These are phyloP conservation scores for Chloroclystis v-ata DNA, from an alignment of 2,888 invertebrate species.

Conservation along the genomic window DNA sequence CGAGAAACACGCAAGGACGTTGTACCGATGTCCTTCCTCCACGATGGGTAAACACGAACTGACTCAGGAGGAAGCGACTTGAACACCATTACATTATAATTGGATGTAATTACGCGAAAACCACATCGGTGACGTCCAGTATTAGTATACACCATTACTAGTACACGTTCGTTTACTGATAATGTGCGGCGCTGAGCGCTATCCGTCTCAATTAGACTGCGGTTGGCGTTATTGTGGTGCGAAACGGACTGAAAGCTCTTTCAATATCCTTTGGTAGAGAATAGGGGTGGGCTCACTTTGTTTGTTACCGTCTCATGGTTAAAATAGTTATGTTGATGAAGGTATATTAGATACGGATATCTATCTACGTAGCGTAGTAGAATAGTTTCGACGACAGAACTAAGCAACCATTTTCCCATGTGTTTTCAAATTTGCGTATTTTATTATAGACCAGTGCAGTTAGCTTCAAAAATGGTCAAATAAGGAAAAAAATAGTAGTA, in stretches of 20 bases:
- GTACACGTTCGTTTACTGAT: constrained; percentile 39
- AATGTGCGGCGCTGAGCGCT: constrained; percentile 33
- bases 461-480: too few species aligned
- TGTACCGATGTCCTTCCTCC: constrained; percentile 26
- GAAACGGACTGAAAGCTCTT: background rate
- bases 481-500: too few species aligned
- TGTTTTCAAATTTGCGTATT: too few species aligned
- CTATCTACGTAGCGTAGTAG: too few species aligned
- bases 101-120: constrained; percentile 62
- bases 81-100: constrained; percentile 66
- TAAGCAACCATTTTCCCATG: too few species aligned
- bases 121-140: constrained; percentile 52
- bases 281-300: too few species aligned
- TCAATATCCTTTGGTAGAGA: background rate
- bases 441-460: too few species aligned
- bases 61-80: constrained; percentile 41
- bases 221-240: constrained; percentile 23
- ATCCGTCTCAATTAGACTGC: constrained; percentile 58
- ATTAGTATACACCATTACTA: constrained; percentile 42
- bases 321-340: too few species aligned
- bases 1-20: constrained; percentile 8
- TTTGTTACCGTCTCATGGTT: too few species aligned
- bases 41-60: constrained; percentile 46
- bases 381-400: too few species aligned
- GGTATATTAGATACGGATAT: too few species aligned